Conservation (phyloP, 2,888 invertebrate genomes). For the Drosophila pseudotalamancana region DNA sequence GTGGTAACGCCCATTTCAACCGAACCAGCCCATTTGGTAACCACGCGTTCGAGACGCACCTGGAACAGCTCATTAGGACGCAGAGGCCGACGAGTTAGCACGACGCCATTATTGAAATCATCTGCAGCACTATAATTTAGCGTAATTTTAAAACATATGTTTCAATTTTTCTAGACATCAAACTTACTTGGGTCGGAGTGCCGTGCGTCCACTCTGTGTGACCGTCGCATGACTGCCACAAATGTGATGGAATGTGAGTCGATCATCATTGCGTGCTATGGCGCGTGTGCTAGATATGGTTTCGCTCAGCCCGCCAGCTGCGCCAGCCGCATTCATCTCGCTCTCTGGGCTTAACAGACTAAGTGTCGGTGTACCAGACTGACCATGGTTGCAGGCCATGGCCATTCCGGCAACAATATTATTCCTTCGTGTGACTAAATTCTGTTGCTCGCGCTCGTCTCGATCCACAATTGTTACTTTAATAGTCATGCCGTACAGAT, state of each 20-base stretch:
- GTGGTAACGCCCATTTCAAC: constrained; percentile 97
- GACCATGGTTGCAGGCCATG: constrained; percentile 38
- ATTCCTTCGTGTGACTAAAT: constrained; percentile 89
- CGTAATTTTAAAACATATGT: no score
- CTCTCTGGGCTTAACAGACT: constrained; percentile 83
- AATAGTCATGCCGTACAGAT: constrained; percentile 97
- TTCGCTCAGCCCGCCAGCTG: constrained; percentile 67
- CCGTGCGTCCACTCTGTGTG: constrained; percentile 94
- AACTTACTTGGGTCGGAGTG: constrained; percentile 95
- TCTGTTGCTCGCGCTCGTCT: constrained; percentile 91
- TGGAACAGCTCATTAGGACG: constrained; percentile 96
- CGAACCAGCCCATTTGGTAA: constrained; percentile 97
- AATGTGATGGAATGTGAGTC: constrained; percentile 94
- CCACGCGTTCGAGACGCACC: constrained; percentile 94
- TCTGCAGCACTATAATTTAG: constrained; percentile 89
- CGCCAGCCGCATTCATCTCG: constrained; percentile 81
- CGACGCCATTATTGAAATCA: constrained; percentile 97
- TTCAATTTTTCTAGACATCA: constrained; percentile 33
- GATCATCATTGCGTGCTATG: constrained; percentile 86
- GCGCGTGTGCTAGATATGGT: constrained; percentile 65
- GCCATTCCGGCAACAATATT: constrained; percentile 84
- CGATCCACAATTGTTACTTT: constrained; percentile 94
- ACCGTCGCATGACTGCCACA: constrained; percentile 97
- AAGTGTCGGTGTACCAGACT: constrained; percentile 78
- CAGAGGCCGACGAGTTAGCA: constrained; percentile 93